Base-by-base conservation (phyloP, 2,113 vertebrate genomes). In the Jaculus jaculus region DNA sequence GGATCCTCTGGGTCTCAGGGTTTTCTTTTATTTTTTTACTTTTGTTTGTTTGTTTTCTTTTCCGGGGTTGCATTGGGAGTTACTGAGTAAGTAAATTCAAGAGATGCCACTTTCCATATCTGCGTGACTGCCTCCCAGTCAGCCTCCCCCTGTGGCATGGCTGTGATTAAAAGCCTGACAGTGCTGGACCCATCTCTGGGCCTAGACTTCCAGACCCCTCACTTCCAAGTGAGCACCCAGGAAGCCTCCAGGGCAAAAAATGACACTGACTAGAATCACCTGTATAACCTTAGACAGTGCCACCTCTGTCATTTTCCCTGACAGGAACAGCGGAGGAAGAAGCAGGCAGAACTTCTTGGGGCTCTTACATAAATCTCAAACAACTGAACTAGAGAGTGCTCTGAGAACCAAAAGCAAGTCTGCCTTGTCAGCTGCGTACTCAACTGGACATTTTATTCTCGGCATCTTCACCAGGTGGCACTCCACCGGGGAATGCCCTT, bases 321-420 rank as follows among this genome's bases (percentile, higher is more conserved):
- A 21, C 0, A 92, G 39, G 66, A 92, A 71, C 0, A 1, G 60
- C 66, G 47, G 8, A 71, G 34, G 51, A 51, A 23, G 16, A 82
- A 3, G 20, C 47, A 72, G 71, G 20, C 10, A 86, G 54, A 89
- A 61, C 24, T 32, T n/a, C 24, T 16, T 12, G 26, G 37, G 32
- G 15, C 23, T 94, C 85, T 71, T 26, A 90, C 23, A 30, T 37
- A 84, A 90, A 84, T 39, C 51, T 86, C 54, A 86, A 61, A 94
- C 20, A 30, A 54, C 13, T 54, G 54, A 54, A 54, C 54, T 54
- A 54, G 54, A 47, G 5, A 32, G 51, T 37, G 21, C 81, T 92
- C 83, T 92, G 60, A 75, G 47, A 85, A 69, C 20, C 61, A 68
- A 84, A 84, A 83, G 20, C 78, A 82, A 75, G 47, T 18, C 80